Percentiles rank a stretch among this genome's conserved stretches.
Conservation (phyloP, 2,113 vertebrate genomes). For the Rallus limicola region DNA sequence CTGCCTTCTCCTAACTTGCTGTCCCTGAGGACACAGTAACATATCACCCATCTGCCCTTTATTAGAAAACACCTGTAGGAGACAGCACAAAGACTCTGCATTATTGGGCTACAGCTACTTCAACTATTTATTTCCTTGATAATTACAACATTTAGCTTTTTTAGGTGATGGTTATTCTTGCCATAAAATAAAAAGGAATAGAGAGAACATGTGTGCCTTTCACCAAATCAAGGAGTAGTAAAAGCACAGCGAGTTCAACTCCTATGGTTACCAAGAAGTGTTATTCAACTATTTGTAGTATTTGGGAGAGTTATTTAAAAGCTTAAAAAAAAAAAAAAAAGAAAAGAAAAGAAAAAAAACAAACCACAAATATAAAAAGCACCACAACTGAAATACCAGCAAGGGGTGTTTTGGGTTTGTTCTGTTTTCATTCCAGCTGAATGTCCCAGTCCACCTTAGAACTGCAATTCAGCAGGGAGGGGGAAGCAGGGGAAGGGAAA, state of each 20-base stretch:
- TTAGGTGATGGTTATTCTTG: background rate
- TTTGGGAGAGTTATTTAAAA: background rate
- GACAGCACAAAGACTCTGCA: background rate
- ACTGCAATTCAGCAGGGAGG: background rate
- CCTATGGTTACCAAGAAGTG: background rate
- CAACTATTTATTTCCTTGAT: background rate
- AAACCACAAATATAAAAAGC: background rate
- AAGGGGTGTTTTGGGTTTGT: background rate
- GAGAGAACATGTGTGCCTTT: background rate
- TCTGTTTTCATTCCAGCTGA: background rate
- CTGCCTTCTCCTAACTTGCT: background rate
- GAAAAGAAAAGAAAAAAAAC: too few species aligned
- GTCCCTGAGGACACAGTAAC: background rate
- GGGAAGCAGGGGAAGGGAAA: too few species aligned
- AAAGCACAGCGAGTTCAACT: background rate
- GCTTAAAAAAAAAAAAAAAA: background rate
- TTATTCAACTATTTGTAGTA: background rate
- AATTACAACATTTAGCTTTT: background rate
- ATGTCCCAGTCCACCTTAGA: background rate
- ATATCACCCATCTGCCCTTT: background rate
- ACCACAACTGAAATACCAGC: background rate
- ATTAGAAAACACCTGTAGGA: slow-evolving; percentile 10
- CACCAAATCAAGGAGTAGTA: background rate
- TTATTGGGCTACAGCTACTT: background rate
- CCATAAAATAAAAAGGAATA: background rate